Conservation (phyloP, 2,113 vertebrate species). For the Cebidichthys violaceus region DNA sequence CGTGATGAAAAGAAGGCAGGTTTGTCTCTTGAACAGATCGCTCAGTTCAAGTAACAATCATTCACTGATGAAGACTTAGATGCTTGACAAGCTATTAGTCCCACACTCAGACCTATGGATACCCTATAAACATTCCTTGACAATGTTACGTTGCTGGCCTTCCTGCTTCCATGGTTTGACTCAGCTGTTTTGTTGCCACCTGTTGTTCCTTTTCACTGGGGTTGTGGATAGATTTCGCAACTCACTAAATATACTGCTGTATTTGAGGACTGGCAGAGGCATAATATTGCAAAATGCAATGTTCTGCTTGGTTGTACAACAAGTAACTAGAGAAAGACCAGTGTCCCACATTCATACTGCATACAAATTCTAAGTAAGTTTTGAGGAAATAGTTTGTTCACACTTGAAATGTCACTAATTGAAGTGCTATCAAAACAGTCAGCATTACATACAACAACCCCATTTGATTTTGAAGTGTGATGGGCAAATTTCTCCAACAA, state of each 20-base stretch:
- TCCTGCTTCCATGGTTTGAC: not conserved
- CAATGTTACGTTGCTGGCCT: not conserved
- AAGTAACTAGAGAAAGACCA: not conserved
- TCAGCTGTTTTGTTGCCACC: not conserved
- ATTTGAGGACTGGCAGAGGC: not conserved
- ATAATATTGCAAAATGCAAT: not conserved
- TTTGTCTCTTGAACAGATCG: not conserved
- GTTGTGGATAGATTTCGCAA: not conserved
- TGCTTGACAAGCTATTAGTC: not conserved
- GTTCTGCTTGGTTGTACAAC: not conserved
- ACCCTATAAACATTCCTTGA: not conserved
- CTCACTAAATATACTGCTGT: not conserved
- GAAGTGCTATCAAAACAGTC: not conserved
- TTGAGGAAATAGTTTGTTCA: not conserved
- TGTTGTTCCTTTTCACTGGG: not conserved
- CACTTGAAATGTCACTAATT: not conserved
- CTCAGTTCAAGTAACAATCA: slow-evolving; percentile 4
- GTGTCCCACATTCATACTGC: not conserved
- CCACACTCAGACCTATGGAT: not conserved
- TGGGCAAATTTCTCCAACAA: not conserved
- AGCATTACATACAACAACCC: not conserved
- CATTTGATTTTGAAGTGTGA: not conserved
- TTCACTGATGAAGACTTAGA: not conserved
- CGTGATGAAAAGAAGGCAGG: not conserved
- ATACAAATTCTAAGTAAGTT: too few relatives aligned